These are phyloP conservation scores for Amphiura filiformis DNA, from an alignment of 35 echinoderm and acorn worm genomes.

Conservation along the genomic window DNA sequence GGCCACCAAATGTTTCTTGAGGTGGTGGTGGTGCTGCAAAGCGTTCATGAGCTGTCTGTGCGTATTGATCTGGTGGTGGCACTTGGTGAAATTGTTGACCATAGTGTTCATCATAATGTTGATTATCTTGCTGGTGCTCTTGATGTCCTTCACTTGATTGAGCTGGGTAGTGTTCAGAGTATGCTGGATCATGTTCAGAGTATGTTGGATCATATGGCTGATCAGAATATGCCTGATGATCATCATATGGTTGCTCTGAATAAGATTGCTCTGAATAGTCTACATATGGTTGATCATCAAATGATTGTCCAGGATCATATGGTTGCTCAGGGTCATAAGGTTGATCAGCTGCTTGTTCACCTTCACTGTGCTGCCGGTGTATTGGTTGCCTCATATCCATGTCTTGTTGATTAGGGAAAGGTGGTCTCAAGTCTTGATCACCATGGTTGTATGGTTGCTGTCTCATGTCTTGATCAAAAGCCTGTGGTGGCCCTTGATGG, in stretches of 20 bases:
- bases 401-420: not conserved
- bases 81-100: not conserved
- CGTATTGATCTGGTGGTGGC: not conserved
- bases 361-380: not conserved
- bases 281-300: not conserved
- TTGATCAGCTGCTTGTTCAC: not conserved
- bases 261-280: too few species aligned
- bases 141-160: too few species aligned
- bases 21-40: too few species aligned
- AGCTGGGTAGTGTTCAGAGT: too few species aligned
- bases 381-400: not conserved
- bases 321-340: not conserved
- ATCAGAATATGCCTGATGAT: too few species aligned
- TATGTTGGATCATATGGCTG: too few species aligned
- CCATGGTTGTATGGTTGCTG: not conserved
- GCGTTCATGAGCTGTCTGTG: not conserved
- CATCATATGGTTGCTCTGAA: too few species aligned
- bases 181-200: too few species aligned
- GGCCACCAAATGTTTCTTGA: not conserved
- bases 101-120: too few species aligned
- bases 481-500: too few species aligned
- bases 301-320: not conserved
- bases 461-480: slow-evolving; percentile 1
- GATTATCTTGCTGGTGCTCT: too few species aligned
- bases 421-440: not conserved